Percentiles rank a stretch among this genome's conserved stretches.
phyloP scores from a whole-genome alignment of 2,888 invertebrate genomes.

The Pandemis cinnamomeana region DNA sequence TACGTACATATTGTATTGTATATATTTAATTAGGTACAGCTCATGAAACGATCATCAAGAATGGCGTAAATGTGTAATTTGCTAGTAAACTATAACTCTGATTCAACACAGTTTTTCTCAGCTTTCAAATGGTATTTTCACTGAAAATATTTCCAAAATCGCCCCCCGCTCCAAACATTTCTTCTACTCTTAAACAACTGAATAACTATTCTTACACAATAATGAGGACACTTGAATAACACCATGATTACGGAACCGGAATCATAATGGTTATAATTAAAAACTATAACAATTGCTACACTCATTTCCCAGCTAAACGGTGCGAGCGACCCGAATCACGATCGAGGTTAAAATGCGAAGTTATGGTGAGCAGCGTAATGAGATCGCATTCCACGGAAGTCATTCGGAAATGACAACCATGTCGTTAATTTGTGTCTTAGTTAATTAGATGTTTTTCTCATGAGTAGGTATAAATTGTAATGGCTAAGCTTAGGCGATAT shows the following conservation, averaged over 20 bases:
- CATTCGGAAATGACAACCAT: slow-evolving; percentile 60
- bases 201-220: background rate
- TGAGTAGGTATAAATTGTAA: slow-evolving; percentile 1
- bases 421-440: slow-evolving; percentile 51
- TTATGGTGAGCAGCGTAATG: slow-evolving; percentile 46
- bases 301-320: slow-evolving; percentile 11
- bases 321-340: slow-evolving; percentile 8
- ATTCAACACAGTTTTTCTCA: too few species aligned
- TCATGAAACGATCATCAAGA: too few species aligned
- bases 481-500: background rate
- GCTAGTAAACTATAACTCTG: too few species aligned
- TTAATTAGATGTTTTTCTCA: slow-evolving; percentile 47
- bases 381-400: slow-evolving; percentile 62
- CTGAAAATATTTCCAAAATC: too few species aligned
- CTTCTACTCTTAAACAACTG: background rate
- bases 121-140: too few species aligned
- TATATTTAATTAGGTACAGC: too few species aligned
- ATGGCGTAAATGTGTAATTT: too few species aligned
- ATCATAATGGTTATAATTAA: slow-evolving; percentile 17
- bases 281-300: slow-evolving; percentile 11
- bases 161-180: too few species aligned
- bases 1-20: too few species aligned
- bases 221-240: slow-evolving; percentile 12
- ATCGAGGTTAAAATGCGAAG: slow-evolving; percentile 16
- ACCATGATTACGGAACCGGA: slow-evolving; percentile 7